phyloP scores from a whole-genome alignment of 1,140 invertebrate genomes.

The Drosophila persimilis region DNA sequence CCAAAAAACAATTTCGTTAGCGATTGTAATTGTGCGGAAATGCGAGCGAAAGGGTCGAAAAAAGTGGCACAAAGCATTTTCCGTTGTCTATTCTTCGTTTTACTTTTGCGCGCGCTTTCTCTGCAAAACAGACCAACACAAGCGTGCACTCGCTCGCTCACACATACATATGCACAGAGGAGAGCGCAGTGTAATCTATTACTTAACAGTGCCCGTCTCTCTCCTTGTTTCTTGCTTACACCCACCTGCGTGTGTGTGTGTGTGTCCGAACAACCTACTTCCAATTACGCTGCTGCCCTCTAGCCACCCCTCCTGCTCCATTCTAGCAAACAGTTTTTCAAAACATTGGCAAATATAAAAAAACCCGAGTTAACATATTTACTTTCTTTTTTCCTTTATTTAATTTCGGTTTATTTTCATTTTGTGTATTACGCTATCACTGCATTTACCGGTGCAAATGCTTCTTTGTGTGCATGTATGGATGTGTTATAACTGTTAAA shows the following conservation, averaged over 20 bases:
- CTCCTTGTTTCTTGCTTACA: constrained; percentile 1
- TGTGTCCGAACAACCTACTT: constrained; percentile 44
- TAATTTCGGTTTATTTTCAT: constrained; percentile 13
- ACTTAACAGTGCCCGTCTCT: constrained; percentile 38
- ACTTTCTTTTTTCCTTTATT: constrained; percentile 58
- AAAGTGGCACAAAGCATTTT: constrained; percentile 32
- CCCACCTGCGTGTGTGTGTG: constrained; percentile 12
- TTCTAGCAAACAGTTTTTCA: constrained; percentile 40
- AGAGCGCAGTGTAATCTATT: constrained; percentile 46
- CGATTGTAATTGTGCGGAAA: constrained; percentile 48
- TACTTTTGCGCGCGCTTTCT: constrained; percentile 75
- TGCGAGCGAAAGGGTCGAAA: constrained; percentile 7
- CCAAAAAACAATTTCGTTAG: constrained; percentile 23
- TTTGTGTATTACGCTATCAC: constrained; percentile 52
- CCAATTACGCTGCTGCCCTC: constrained; percentile 32
- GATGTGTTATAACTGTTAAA: constrained; percentile 48
- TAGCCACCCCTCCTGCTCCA: constrained; percentile 12
- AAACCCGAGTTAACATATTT: constrained; percentile 31
- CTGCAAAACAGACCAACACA: constrained; percentile 39
- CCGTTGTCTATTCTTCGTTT: constrained; percentile 25
- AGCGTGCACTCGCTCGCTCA: constrained; percentile 22
- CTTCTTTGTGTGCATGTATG: constrained; percentile 3
- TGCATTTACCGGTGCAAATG: constrained; percentile 1
- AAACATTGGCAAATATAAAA: constrained; percentile 26
- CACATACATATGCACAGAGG: constrained; percentile 8